Base-by-base conservation (phyloP, 2,797 vertebrate species). In the Gallinago stenura region DNA sequence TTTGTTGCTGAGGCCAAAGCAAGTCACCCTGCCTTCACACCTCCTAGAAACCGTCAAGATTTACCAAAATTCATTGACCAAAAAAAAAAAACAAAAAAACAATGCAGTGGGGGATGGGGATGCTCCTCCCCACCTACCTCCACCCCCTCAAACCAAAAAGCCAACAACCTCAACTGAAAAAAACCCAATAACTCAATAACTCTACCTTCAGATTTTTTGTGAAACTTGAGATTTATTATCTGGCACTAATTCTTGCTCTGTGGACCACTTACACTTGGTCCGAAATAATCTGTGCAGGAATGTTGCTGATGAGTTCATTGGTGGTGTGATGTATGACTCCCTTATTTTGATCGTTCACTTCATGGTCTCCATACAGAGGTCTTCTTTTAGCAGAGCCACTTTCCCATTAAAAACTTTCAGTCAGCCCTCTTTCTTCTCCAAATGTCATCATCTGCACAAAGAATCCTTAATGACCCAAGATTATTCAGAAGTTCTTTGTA, bases 401-500 rank as follows among this genome's bases (percentile, higher is more conserved):
- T 86, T 51, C n/a, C n/a, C 20, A 18, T 62, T 56, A n/a, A n/a
- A 72, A 76, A 28, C n/a, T 78, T 64, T 62, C 30, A 46, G 35
- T 83, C 13, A 60, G 41, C 5, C 28, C 39, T 54, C 37, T 24
- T 77, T 13, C n/a, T 62, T 61, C 48, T 69, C 20, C 50, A 73
- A 45, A 60, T 70, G 43, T 64, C 54, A 41, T 82, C 15, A 60
- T 61, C 46, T 79, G 37, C 31, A 39, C 46, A 82, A 73, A 83
- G 57, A 73, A 53, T 54, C 39, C 33, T 45, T 80, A 62, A 79
- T 64, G 53, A 68, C 50, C n/a, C 11, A 45, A 71, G 64, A 68
- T 83, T 89, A 77, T 83, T 68, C 64, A 50, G 30, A 87, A 46
- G 51, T 69, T 60, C 45, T 43, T 66, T 79, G 81, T 83, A 93